Evolutionary conservation across 2,797 vertebrate genomes (phyloP).

Genomic region (Alectoris magna): DNA sequence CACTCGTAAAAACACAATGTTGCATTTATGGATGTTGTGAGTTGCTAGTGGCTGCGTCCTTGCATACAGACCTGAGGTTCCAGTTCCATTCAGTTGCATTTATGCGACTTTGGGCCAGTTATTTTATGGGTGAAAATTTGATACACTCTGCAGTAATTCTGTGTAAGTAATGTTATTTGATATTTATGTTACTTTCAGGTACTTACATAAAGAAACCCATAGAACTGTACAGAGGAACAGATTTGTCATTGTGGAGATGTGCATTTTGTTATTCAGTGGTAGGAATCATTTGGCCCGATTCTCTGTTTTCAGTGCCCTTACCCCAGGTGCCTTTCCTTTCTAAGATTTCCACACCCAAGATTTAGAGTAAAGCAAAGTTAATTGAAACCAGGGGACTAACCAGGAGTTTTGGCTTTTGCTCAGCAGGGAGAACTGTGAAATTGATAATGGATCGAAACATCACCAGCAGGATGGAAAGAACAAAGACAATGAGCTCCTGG

Average conservation of each 20-base stretch:
- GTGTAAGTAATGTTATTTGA: background rate
- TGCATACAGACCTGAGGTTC: background rate
- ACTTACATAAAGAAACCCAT: background rate
- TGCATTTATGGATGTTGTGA: background rate
- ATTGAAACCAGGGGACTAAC: conserved; percentile 64
- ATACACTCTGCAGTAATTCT: background rate
- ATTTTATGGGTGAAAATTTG: background rate
- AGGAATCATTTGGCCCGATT: background rate
- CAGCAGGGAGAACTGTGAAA: conserved; percentile 77
- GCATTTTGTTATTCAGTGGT: rapidly evolving
- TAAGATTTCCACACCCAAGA: background rate
- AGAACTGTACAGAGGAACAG: background rate
- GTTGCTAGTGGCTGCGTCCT: background rate
- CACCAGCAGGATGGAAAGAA: conserved; percentile 80
- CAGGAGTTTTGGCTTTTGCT: conserved; percentile 77
- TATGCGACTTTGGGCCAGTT: background rate
- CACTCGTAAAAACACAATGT: background rate
- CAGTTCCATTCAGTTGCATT: background rate
- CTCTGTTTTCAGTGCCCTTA: background rate
- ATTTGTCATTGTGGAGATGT: background rate
- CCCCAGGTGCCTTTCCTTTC: background rate
- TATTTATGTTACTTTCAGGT: background rate
- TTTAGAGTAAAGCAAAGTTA: background rate
- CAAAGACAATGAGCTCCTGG: conserved; percentile 86
- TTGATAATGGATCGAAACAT: conserved; percentile 86